Base-by-base conservation (phyloP, 2,113 vertebrate species). In the Acrocephalus kingi region DNA sequence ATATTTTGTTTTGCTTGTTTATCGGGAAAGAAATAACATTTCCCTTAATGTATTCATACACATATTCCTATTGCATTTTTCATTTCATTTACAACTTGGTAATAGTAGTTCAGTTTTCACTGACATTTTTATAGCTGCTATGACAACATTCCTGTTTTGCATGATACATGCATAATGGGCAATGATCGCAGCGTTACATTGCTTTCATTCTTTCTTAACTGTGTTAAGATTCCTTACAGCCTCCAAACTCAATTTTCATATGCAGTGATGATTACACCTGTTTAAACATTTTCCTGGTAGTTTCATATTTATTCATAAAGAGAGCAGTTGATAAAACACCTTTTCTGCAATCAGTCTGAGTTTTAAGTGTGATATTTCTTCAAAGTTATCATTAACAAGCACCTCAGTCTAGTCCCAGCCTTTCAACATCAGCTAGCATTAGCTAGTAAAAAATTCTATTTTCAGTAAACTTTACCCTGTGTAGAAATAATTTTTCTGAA, bases 51-150 rank as follows among this genome's bases (percentile, higher is more conserved):
- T 76, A 94, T 90, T 93, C 75, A 33, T 90, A 92, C 83, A 68
- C 56, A 35, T 93, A 83, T 84, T 73, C 77, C 74, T 88, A 96
- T 78, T 93, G 82, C 83, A 92, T 96, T 94, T 94, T 95, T 92
- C 77, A 86, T 96, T 96, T 96, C 72, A 95, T 97, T 97, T 96
- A 93, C 81, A 75, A 55, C 81, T 93, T 93, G 91, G 85, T 89
- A 90, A 89, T 93, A 89, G 91, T 92, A 94, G 93, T 83, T 94
- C 76, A 68, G 91, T 96, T 96, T 94, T 95, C 74, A 54, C 81
- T 96, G 95, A 95, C 94, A 88, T 93, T 95, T 97, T 97, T 90
- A 84, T 93, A 95, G 91, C 95, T 93, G 96, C 97, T 92, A 35
- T 87, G 95, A 93, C 96, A 85, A 62, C 64, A 77, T 94, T 76